These are phyloP conservation scores for Corythornis vintsioides DNA, from an alignment of 2,113 vertebrate genomes.

Conservation along the genomic window DNA sequence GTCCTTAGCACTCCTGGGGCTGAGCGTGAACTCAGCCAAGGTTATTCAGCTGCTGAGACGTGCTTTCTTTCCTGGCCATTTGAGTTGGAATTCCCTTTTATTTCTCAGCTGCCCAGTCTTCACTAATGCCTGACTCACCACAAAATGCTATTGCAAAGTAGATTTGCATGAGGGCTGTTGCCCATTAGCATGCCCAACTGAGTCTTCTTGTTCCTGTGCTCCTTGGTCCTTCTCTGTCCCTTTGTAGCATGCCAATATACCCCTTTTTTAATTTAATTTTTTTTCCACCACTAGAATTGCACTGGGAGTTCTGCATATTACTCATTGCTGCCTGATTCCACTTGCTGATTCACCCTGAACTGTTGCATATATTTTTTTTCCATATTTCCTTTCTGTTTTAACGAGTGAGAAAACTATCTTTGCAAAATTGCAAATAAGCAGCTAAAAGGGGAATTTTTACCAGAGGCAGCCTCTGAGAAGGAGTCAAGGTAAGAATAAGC, in stretches of 20 bases:
- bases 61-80: neutral
- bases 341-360: slow-evolving; percentile 14
- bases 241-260: neutral
- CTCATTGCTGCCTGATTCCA: neutral
- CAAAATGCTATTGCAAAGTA: neutral
- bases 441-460: neutral
- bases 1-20: neutral
- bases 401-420: neutral
- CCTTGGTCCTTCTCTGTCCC: neutral
- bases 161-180: neutral
- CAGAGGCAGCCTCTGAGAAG: neutral
- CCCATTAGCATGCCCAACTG: neutral
- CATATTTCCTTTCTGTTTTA: neutral
- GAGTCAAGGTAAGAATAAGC: neutral
- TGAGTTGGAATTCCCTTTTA: neutral
- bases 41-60: neutral
- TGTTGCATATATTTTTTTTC: neutral
- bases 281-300: neutral
- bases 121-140: neutral
- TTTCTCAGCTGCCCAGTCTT: neutral
- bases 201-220: neutral
- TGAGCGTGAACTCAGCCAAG: neutral
- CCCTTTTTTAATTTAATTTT: neutral
- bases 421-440: neutral
- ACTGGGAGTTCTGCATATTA: neutral